phyloP scores from a whole-genome alignment of 2,888 invertebrate genomes.

The Rhimphoctona megacephalus region DNA sequence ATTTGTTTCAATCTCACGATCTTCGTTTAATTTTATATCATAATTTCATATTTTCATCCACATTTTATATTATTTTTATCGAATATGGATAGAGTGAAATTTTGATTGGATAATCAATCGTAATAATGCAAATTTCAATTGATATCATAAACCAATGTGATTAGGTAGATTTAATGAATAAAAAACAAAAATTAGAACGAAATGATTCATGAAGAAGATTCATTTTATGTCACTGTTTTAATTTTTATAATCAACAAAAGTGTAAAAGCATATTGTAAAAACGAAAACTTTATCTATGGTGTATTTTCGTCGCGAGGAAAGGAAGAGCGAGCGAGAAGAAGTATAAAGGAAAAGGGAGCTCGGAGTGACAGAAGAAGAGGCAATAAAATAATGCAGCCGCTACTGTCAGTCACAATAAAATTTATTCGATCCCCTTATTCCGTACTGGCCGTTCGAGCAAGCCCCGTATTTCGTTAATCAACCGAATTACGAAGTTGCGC shows the following conservation, averaged over 20 bases:
- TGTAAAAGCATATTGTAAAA: background rate
- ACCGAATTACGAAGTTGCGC: slow-evolving; percentile 60
- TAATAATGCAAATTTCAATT: too few relatives aligned
- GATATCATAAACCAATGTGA: too few relatives aligned
- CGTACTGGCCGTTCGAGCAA: slow-evolving; percentile 13
- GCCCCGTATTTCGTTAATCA: slow-evolving; percentile 57
- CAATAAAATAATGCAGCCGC: slow-evolving; percentile 58
- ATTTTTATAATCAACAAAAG: background rate
- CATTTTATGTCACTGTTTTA: background rate
- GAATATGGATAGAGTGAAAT: background rate
- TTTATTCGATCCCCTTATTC: slow-evolving; percentile 48
- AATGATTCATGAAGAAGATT: background rate
- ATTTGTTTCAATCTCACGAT: background rate
- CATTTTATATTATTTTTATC: background rate
- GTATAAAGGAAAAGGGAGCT: background rate
- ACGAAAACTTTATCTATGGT: background rate
- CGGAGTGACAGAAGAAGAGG: background rate
- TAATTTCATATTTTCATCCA: too few relatives aligned
- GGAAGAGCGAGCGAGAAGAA: background rate
- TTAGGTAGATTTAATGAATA: background rate
- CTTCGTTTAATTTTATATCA: too few relatives aligned
- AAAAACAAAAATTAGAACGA: background rate
- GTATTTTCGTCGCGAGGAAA: background rate
- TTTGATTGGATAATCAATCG: background rate
- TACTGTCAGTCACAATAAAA: slow-evolving; percentile 60